Evolutionary conservation across 2,888 invertebrate genomes (phyloP).

Genomic region (Trachelus iudaicus): DNA sequence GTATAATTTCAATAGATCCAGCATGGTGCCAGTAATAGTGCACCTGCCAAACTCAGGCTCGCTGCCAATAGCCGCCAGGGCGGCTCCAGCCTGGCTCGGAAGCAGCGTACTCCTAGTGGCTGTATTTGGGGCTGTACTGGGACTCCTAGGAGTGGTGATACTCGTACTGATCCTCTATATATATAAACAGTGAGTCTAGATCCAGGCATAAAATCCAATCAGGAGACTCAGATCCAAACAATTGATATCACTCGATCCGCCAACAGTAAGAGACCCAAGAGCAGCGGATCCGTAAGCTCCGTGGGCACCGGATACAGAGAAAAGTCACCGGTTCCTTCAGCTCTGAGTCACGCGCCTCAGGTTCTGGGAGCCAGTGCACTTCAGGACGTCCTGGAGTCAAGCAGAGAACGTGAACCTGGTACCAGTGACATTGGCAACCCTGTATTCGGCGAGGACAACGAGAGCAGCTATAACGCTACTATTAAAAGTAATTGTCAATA

Average conservation of each 20-base stretch:
- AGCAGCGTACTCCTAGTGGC: constrained; percentile 69
- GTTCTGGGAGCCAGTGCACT: constrained; percentile 71
- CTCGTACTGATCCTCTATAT: constrained; percentile 82
- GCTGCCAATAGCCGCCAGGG: constrained; percentile 63
- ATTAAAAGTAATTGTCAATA: constrained; percentile 68
- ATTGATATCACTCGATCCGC: constrained; percentile 1
- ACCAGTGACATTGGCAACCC: constrained; percentile 67
- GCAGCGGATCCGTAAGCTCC: constrained; percentile 57
- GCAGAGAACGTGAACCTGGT: constrained; percentile 65
- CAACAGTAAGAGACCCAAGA: constrained; percentile 55
- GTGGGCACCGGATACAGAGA: constrained; percentile 59
- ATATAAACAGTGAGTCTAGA: constrained; percentile 74
- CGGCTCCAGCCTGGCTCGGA: constrained; percentile 66
- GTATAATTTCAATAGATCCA: constrained; percentile 39
- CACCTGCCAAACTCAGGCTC: constrained; percentile 62
- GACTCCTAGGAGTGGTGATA: constrained; percentile 80
- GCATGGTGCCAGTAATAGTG: constrained; percentile 67
- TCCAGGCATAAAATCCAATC: not conserved
- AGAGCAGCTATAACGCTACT: constrained; percentile 68
- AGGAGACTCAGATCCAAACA: not conserved
- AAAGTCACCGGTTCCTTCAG: constrained; percentile 58
- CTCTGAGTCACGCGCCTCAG: constrained; percentile 57
- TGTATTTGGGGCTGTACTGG: constrained; percentile 78
- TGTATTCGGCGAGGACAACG: constrained; percentile 60
- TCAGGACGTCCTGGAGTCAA: constrained; percentile 62